phyloP scores from a whole-genome alignment of 2,888 invertebrate genomes.

The Pristionchus fissidentatus region DNA sequence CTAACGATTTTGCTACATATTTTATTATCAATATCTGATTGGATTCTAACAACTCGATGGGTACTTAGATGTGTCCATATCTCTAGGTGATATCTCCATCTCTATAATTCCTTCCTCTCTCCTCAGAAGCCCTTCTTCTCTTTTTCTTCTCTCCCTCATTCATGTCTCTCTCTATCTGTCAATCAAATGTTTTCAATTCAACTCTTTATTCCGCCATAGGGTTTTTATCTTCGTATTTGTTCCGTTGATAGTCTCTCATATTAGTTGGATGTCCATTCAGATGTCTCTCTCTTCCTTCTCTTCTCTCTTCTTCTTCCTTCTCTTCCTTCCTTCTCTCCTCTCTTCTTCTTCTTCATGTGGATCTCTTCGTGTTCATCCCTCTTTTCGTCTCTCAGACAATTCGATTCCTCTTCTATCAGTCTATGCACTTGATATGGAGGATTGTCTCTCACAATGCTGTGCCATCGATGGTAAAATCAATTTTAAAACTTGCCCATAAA shows the following conservation, averaged over 20 bases:
- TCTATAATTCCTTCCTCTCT: too few species aligned
- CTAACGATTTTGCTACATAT: too few species aligned
- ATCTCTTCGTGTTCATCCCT: constrained; percentile 22
- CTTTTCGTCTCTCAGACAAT: constrained; percentile 23
- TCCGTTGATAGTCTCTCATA: too few species aligned
- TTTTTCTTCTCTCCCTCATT: not conserved
- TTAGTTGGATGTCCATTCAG: not conserved
- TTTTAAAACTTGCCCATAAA: not conserved
- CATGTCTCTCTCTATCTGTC: not conserved
- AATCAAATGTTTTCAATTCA: not conserved
- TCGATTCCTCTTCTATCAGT: constrained; percentile 27
- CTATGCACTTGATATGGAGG: constrained; percentile 4
- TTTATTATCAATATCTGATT: too few species aligned
- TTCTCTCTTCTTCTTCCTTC: not conserved
- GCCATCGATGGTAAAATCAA: not conserved
- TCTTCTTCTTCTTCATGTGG: constrained; percentile 14
- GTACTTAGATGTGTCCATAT: too few species aligned
- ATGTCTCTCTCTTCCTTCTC: too few species aligned
- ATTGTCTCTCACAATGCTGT: constrained; percentile 33
- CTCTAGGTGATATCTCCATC: too few species aligned
- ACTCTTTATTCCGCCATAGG: not conserved
- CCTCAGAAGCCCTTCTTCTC: not conserved
- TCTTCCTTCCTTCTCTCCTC: not conserved
- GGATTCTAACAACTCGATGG: too few species aligned
- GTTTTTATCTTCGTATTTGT: not conserved